These are phyloP conservation scores for Cyrtonyx montezumae DNA, from an alignment of 2,113 vertebrate species.

Conservation along the genomic window DNA sequence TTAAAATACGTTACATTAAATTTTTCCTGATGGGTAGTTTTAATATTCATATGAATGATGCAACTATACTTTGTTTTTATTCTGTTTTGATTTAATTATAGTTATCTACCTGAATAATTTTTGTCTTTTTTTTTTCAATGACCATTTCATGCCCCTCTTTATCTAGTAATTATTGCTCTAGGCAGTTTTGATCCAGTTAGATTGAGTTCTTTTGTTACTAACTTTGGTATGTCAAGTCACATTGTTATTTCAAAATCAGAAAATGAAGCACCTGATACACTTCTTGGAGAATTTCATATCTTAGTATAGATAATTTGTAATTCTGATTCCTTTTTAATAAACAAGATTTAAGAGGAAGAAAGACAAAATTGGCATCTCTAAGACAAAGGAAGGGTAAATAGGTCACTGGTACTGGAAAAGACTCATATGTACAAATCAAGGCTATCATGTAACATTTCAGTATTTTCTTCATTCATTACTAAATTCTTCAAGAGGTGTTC, in stretches of 20 bases:
- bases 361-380: background rate
- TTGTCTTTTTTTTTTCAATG: slow-evolving; percentile 31
- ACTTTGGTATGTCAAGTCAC: slow-evolving; percentile 20
- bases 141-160: slow-evolving; percentile 23
- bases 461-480: background rate
- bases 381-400: slow-evolving; percentile 1
- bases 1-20: slow-evolving; percentile 14
- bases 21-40: background rate
- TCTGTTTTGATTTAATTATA: slow-evolving; percentile 35
- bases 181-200: slow-evolving; percentile 39
- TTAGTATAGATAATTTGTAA: background rate
- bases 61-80: slow-evolving; percentile 5
- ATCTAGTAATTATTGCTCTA: slow-evolving; percentile 47
- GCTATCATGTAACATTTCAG: slow-evolving; percentile 25
- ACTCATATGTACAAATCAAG: background rate
- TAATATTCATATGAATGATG: slow-evolving; percentile 12
- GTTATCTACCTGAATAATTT: background rate
- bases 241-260: slow-evolving; percentile 52
- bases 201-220: slow-evolving; percentile 29
- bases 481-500: background rate
- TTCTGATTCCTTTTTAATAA: background rate
- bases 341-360: background rate
- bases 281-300: background rate
- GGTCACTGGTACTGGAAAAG: background rate
- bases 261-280: background rate